Evolutionary conservation across 2,888 invertebrate genomes (phyloP), one percentile per base, ranked within the genome.

Genomic region (Dasypolia templi): DNA sequence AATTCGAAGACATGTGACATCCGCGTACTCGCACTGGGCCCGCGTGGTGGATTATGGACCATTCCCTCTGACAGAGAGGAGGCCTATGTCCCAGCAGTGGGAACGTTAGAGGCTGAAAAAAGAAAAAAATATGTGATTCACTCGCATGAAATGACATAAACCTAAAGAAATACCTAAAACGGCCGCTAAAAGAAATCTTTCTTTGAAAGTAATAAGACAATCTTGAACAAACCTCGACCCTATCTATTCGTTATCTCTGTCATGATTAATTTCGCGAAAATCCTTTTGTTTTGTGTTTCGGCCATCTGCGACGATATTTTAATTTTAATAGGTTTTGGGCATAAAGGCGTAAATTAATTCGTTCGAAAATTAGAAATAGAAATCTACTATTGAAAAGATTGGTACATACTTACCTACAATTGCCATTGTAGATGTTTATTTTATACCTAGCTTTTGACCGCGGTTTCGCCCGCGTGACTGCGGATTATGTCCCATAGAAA

Each of bases 261-360:
- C 77, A 56, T 79, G 68, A 84, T 84, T 82, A 84, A 84, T 82
- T 84, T 73, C 44, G 53, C 53, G 49, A 68, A 77, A 84, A 77
- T 79, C 73, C 65, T 77, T 77, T 77, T 72, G 71, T 71, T 59
- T 62, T 53, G 39, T 73, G 35, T 77, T 70, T 62, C 61, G 58
- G 22, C 75, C 75, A 66, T 75, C 75, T 71, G 74, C 53, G 72
- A 81, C 65, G 72, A 35, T 69, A 69, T 74, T 73, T 66, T 63
- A 77, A 77, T 74, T 81, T 79, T 75, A 74, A 74, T 80, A n/a
- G 67, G 69, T 74, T 79, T 64, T 42, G 14, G 42, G 53, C 29
- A 56, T 12, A 49, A 72, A 56, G 19, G 61, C 49, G 55, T 39
- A 44, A 62, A 77, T 35, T 77, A 64, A 71, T 68, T 69, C 42